Conservation (phyloP, 2,113 vertebrate genomes). For the Fulmarus glacialis region DNA sequence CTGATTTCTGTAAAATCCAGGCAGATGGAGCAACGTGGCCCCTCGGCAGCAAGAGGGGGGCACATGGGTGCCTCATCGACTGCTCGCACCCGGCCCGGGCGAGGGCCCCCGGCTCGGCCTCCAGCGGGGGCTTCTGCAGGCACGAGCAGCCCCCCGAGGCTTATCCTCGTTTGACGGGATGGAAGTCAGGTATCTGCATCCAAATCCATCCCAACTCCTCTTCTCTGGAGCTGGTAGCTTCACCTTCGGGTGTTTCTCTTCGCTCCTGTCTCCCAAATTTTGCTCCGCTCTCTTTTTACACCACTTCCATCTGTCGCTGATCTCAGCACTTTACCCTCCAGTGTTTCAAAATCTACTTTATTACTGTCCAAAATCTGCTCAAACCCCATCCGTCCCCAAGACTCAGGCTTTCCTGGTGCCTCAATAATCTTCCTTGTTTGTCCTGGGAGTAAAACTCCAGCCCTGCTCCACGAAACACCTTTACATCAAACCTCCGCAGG, state of each 20-base stretch:
- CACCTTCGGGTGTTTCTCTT: not conserved
- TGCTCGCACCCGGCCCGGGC: fast-evolving
- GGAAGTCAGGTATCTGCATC: fast-evolving
- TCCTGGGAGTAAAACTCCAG: too few species aligned
- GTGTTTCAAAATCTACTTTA: not conserved
- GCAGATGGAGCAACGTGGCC: fast-evolving
- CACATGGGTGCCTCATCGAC: not conserved
- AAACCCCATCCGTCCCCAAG: not conserved
- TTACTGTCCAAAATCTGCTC: not conserved
- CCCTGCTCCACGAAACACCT: not conserved
- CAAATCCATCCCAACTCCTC: not conserved
- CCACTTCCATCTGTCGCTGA: not conserved
- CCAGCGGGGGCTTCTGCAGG: not conserved
- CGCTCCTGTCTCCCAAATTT: not conserved
- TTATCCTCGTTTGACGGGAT: not conserved
- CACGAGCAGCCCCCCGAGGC: not conserved
- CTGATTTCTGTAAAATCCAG: not conserved
- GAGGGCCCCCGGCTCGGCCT: not conserved
- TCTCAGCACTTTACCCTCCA: not conserved
- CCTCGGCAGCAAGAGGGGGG: not conserved
- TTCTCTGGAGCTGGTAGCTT: not conserved
- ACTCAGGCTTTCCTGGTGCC: not conserved
- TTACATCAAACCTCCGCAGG: not conserved
- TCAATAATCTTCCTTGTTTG: not conserved
- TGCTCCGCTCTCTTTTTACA: not conserved